phyloP scores from a whole-genome alignment of 2,797 vertebrate species.

The Takifugu ocellatus region DNA sequence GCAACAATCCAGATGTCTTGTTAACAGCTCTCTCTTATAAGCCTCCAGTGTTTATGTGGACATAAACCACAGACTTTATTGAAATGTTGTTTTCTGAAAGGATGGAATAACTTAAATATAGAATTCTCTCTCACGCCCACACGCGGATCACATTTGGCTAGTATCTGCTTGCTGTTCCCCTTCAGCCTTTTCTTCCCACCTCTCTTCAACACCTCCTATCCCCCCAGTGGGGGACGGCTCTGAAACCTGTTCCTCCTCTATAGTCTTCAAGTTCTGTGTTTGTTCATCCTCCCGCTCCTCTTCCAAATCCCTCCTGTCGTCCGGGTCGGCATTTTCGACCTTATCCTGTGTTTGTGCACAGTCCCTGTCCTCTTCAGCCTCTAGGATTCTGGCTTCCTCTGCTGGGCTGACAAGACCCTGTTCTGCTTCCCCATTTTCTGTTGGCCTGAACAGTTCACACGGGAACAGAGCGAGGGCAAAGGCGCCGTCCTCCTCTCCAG shows the following conservation, averaged over 20 bases:
- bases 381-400: slow-evolving; percentile 35
- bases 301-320: slow-evolving; percentile 1
- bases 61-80: slow-evolving; percentile 21
- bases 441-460: slow-evolving; percentile 40
- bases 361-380: slow-evolving; percentile 38
- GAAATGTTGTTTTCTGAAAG: slow-evolving; percentile 30
- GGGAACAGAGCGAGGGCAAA: slow-evolving; percentile 24
- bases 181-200: slow-evolving; percentile 19
- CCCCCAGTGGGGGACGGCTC: slow-evolving; percentile 10
- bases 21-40: no score
- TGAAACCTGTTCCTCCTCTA: slow-evolving; percentile 29
- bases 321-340: slow-evolving; percentile 15
- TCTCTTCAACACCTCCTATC: slow-evolving; percentile 17
- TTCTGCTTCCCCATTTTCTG: slow-evolving; percentile 53
- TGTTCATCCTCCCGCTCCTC: slow-evolving; percentile 29
- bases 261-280: slow-evolving; percentile 19
- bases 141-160: slow-evolving; percentile 34
- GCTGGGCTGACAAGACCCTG: slow-evolving; percentile 28
- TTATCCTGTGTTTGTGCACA: slow-evolving; percentile 39
- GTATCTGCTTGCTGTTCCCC: slow-evolving; percentile 18
- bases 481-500: slow-evolving; percentile 53
- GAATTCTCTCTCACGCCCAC: not conserved
- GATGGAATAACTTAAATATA: slow-evolving; percentile 43
- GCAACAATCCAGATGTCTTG: no score
- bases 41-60: slow-evolving; percentile 28